A percentile compares a stretch with the other conserved stretches of the same genome.
These are phyloP conservation scores for Mormyrops attenuatus DNA, from an alignment of 2,797 vertebrate genomes.

Conservation along the genomic window DNA sequence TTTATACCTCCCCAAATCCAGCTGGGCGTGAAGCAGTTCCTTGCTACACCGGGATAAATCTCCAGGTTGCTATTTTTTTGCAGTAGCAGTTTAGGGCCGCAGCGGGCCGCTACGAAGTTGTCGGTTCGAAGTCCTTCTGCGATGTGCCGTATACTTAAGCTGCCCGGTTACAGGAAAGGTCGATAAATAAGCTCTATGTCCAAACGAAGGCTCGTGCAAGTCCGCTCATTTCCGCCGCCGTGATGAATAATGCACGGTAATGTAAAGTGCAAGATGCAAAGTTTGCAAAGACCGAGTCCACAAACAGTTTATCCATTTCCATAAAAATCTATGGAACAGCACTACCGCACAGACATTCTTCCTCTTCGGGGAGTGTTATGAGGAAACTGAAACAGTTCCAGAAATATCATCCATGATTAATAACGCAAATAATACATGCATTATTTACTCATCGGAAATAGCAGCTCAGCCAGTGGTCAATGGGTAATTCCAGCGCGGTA, in stretches of 20 bases:
- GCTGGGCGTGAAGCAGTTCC: neutral
- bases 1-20: neutral
- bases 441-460: constrained; percentile 6
- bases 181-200: neutral
- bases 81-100: neutral
- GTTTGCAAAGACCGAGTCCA: neutral
- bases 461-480: neutral
- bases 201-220: neutral
- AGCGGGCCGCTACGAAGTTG: neutral
- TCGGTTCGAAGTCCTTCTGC: neutral
- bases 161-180: neutral
- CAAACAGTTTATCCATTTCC: neutral
- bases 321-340: constrained; percentile 1
- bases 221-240: neutral
- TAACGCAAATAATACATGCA: neutral
- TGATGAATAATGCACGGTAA: neutral
- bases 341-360: neutral
- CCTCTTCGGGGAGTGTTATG: neutral
- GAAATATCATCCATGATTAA: constrained; percentile 11
- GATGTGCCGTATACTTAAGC: neutral
- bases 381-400: neutral
- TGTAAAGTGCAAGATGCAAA: neutral
- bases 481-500: neutral
- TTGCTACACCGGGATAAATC: neutral
- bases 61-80: neutral